Evolutionary conservation across 2,797 vertebrate genomes (phyloP), one percentile per base, ranked within the genome.

Genomic region (Danio kyathit): DNA sequence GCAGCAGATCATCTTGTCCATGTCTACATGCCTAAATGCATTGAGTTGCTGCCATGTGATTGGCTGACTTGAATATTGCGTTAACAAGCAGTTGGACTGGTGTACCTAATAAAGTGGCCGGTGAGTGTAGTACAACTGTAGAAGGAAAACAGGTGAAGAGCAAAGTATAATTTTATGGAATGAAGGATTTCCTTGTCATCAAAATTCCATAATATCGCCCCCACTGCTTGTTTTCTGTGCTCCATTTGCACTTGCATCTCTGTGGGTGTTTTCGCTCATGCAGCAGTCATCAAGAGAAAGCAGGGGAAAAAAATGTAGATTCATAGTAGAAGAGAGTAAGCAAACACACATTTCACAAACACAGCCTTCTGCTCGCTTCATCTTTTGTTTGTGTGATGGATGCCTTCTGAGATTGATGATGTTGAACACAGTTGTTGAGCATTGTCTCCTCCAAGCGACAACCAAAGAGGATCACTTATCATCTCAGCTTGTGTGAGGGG

Each of bases 341-440:
- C 79, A 89, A 87, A 90, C 82, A 90, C 85, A 89, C 80, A 75
- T 61, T 87, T 89, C 76, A 88, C 88, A 82, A 87, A 88, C 87
- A 83, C 60, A 88, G 85, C 85, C 84, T 16, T 83, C 87, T 89
- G 90, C 80, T 90, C 89, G 90, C 93, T 93, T 93, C 91, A 91
- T 93, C 92, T 92, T 94, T 95, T 95, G 94, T 95, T 90, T 86
- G 76, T 87, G 82, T 92, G 93, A 95, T 94, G 91, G 92, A 95
- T 94, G 91, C 89, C 85, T 86, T 86, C 64, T 72, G 90, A 95
- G 94, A 95, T 94, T 92, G 93, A 95, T 95, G 94, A 94, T 94
- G 91, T 91, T 92, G 90, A 90, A 87, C 89, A 90, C 90, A 85
- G 90, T 90, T 91, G 93, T 90, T 89, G 88, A 88, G 90, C 85